Conservation (phyloP, 2,797 vertebrate species). For the Gymnopithys bicolor region DNA sequence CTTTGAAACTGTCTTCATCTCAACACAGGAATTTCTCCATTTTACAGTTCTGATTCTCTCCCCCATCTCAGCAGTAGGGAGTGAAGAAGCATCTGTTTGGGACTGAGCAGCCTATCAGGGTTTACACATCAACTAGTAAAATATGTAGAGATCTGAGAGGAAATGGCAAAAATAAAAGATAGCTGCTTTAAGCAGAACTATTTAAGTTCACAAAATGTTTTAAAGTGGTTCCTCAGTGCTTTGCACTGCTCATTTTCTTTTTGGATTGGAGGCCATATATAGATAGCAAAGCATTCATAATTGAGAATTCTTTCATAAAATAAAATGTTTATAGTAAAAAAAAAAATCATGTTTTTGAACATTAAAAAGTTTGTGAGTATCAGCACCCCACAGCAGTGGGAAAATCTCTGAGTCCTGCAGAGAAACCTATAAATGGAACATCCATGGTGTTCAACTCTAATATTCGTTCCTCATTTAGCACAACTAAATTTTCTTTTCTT, state of each 20-base stretch:
- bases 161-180: neutral
- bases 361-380: neutral
- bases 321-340: neutral
- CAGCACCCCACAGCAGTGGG: neutral
- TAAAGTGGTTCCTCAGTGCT: neutral
- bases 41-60: neutral
- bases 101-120: neutral
- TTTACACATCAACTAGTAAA: neutral
- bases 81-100: rapidly evolving
- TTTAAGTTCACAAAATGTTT: neutral
- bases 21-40: neutral
- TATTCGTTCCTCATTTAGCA: neutral
- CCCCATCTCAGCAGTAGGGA: neutral
- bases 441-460: neutral
- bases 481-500: neutral
- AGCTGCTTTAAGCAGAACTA: neutral
- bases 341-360: neutral
- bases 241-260: neutral
- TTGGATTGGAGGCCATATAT: neutral
- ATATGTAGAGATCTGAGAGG: neutral
- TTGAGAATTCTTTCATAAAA: neutral
- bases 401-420: neutral
- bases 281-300: neutral
- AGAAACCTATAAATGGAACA: neutral
- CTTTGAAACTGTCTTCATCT: neutral